Conservation (phyloP, 2,888 invertebrate genomes). For the Camponotus fellah region DNA sequence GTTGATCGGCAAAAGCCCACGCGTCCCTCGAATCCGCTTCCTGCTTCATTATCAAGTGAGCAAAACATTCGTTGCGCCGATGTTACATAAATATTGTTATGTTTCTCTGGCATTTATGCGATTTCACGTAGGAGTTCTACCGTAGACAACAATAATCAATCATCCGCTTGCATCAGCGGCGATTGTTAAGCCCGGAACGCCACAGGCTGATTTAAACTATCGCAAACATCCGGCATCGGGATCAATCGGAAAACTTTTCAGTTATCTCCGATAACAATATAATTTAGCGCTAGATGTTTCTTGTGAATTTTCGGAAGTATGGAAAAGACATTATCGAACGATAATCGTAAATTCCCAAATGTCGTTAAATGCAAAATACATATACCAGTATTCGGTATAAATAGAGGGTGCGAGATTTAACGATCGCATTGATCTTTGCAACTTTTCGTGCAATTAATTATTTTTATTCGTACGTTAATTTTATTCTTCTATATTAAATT, state of each 20-base stretch:
- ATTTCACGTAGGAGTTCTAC: constrained; percentile 33
- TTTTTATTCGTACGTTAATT: not conserved
- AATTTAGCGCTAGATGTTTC: not conserved
- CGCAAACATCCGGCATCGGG: not conserved
- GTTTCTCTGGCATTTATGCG: constrained; percentile 12
- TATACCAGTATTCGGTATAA: constrained; percentile 1
- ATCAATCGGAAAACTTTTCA: not conserved
- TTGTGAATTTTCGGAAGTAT: not conserved
- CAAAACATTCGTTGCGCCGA: not conserved
- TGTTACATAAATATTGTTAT: constrained; percentile 37
- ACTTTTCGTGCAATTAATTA: not conserved
- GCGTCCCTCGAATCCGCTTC: constrained; percentile 31
- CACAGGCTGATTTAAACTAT: not conserved
- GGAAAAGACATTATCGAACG: not conserved
- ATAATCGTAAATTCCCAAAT: not conserved
- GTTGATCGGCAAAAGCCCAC: constrained; percentile 23
- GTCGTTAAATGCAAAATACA: constrained; percentile 25
- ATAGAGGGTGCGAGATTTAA: constrained; percentile 20
- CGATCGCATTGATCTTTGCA: not conserved
- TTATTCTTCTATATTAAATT: constrained; percentile 4
- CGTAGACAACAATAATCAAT: constrained; percentile 22
- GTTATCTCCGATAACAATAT: not conserved
- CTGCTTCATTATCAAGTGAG: constrained; percentile 30
- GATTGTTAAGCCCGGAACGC: constrained; percentile 16
- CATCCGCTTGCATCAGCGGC: constrained; percentile 31